phyloP scores from a whole-genome alignment of 2,113 vertebrate species.

The Oncorhynchus kisutch region DNA sequence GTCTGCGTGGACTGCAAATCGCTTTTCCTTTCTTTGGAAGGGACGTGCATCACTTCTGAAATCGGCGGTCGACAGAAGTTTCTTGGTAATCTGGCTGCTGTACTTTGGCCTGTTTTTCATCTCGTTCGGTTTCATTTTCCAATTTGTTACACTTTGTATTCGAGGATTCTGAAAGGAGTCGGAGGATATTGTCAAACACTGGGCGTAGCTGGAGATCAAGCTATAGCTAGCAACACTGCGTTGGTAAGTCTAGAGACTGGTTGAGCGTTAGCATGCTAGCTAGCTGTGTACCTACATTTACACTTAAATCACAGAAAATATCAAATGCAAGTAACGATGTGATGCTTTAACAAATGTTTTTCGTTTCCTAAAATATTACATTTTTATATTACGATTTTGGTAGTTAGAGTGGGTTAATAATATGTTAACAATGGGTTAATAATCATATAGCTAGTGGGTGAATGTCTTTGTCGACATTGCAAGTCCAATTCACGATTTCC shows the following conservation, averaged over 20 bases:
- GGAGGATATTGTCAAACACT: conserved; percentile 46
- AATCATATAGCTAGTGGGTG: too few species aligned
- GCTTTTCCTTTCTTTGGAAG: conserved; percentile 61
- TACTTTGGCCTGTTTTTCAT: background rate
- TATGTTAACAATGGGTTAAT: too few species aligned
- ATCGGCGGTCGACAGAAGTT: conserved; percentile 46
- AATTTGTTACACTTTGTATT: conserved; percentile 27
- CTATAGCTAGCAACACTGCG: conserved; percentile 40
- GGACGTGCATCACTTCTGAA: conserved; percentile 63
- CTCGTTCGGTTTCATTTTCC: conserved; percentile 22
- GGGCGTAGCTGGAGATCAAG: conserved; percentile 69
- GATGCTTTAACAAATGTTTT: background rate
- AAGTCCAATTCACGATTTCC: background rate
- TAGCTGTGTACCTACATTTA: conserved; percentile 10
- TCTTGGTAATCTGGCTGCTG: conserved; percentile 12
- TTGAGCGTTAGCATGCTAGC: conserved; percentile 41
- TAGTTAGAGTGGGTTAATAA: too few species aligned
- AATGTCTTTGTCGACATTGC: background rate
- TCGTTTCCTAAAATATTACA: background rate
- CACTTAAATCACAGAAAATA: too few species aligned
- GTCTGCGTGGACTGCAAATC: conserved; percentile 47
- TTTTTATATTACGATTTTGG: background rate
- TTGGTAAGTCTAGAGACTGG: conserved; percentile 53
- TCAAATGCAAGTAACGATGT: background rate
- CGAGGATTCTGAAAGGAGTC: conserved; percentile 17